Evolutionary conservation across 2,888 invertebrate genomes (phyloP).

Genomic region (Drosophila bunnanda): DNA sequence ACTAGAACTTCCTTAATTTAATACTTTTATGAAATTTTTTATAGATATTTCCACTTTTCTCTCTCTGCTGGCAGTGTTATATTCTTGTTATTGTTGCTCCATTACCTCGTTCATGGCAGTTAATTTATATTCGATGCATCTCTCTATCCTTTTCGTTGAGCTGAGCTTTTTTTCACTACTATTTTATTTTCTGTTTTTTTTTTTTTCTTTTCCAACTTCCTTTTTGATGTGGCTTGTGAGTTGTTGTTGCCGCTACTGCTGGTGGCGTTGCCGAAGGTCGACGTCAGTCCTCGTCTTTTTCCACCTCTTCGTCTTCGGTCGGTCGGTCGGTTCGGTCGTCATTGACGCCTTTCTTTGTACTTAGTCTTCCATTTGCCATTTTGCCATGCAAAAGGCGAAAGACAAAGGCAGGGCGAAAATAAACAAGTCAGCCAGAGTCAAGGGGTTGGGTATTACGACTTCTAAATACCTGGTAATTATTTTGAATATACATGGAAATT

Average conservation of each 20-base stretch:
- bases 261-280: conserved; percentile 41
- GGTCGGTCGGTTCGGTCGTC: conserved; percentile 56
- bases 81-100: conserved; percentile 57
- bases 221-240: conserved; percentile 50
- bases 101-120: conserved; percentile 75
- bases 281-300: conserved; percentile 18
- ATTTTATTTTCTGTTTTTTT: conserved; percentile 13
- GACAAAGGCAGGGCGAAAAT: conserved; percentile 25
- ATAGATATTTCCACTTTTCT: not conserved
- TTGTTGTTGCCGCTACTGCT: conserved; percentile 27
- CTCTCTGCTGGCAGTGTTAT: conserved; percentile 16
- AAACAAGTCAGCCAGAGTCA: conserved; percentile 29
- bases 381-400: conserved; percentile 58
- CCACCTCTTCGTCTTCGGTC: conserved; percentile 19
- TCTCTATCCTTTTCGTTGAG: conserved; percentile 29
- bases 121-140: conserved; percentile 75
- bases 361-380: conserved; percentile 61
- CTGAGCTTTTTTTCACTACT: conserved; percentile 6
- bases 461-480: conserved; percentile 7
- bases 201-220: conserved; percentile 59
- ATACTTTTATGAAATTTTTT: not conserved
- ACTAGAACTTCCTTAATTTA: not conserved
- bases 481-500: not conserved
- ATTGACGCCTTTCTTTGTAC: conserved; percentile 73
- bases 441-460: not conserved